Evolutionary conservation across 2,888 invertebrate genomes (phyloP).

Genomic region (Acronicta leporina): DNA sequence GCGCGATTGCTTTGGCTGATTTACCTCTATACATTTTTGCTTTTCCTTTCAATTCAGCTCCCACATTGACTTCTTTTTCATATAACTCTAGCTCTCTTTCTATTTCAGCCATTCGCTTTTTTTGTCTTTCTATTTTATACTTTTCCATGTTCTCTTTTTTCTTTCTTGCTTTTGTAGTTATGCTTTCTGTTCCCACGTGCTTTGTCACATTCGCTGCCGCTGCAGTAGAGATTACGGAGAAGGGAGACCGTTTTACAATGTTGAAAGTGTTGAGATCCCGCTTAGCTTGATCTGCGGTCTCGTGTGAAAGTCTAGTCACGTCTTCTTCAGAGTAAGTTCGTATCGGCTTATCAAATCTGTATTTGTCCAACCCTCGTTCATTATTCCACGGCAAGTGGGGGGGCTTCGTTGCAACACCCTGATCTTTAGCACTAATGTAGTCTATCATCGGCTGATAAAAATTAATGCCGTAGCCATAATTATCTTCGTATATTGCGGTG

Average conservation of each 20-base stretch:
- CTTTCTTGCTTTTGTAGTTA: conserved; percentile 83
- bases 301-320: conserved; percentile 90
- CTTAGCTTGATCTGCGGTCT: conserved; percentile 92
- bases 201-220: conserved; percentile 90
- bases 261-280: conserved; percentile 90
- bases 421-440: conserved; percentile 92
- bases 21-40: conserved; percentile 91
- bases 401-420: conserved; percentile 75
- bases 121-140: conserved; percentile 78
- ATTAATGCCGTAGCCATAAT: conserved; percentile 95
- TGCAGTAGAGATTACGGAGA: conserved; percentile 90
- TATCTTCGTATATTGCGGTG: conserved; percentile 93
- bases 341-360: conserved; percentile 90
- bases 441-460: conserved; percentile 97
- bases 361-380: conserved; percentile 91
- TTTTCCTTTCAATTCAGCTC: conserved; percentile 86
- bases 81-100: conserved; percentile 77
- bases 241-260: conserved; percentile 89
- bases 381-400: conserved; percentile 93
- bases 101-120: conserved; percentile 82
- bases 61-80: conserved; percentile 81
- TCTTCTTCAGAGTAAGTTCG: conserved; percentile 91
- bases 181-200: conserved; percentile 90
- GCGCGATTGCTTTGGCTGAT: conserved; percentile 93
- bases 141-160: conserved; percentile 80